phyloP scores from a whole-genome alignment of 2,797 vertebrate species.

The Antrozous pallidus region DNA sequence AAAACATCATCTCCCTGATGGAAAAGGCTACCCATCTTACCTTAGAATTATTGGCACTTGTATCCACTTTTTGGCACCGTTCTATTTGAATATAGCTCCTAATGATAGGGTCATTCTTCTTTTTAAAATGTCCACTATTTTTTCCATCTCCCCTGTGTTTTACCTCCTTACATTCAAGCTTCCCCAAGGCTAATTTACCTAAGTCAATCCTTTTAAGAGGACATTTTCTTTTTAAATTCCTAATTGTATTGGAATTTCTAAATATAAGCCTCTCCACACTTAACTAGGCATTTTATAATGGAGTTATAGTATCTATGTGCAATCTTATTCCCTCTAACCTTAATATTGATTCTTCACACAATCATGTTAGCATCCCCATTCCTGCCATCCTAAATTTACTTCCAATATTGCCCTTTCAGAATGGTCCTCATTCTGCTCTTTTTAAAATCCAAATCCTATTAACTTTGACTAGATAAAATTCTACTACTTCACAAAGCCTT shows the following conservation, averaged over 20 bases:
- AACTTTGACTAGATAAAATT: not conserved
- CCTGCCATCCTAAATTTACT: not conserved
- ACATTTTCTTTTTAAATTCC: slow-evolving; percentile 1
- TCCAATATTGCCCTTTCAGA: not conserved
- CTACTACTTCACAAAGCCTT: not conserved
- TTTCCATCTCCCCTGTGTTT: not conserved
- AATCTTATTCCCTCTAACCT: not conserved
- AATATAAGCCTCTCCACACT: not conserved
- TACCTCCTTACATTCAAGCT: not conserved
- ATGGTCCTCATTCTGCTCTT: not conserved
- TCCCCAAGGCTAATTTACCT: not conserved
- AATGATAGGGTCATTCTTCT: not conserved
- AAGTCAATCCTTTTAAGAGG: not conserved
- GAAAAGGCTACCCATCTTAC: not conserved
- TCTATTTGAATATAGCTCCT: not conserved
- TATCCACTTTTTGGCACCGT: not conserved
- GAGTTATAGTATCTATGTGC: not conserved
- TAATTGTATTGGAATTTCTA: not conserved
- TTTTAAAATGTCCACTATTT: not conserved
- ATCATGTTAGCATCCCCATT: not conserved
- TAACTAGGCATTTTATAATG: not conserved
- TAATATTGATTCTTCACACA: not conserved
- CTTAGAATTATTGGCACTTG: not conserved
- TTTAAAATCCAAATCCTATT: not conserved
- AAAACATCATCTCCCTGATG: not conserved